Evolutionary conservation across 1,140 invertebrate species (phyloP).

Genomic region (Gryllus bimaculatus): DNA sequence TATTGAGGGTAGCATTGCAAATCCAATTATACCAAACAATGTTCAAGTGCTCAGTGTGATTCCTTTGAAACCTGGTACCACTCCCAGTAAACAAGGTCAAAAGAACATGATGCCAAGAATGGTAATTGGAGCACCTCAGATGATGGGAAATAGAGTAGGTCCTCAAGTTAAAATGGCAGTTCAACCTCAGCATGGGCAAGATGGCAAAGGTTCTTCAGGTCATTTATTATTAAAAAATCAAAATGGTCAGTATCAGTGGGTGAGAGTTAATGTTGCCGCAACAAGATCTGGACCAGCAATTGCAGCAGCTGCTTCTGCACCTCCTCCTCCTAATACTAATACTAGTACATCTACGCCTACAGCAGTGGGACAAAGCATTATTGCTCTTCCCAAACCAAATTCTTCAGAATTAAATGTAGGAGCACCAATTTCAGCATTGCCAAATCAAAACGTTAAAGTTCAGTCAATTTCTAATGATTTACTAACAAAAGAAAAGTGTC

Average conservation of each 20-base stretch:
- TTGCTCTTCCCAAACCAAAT: neutral
- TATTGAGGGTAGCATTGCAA: neutral
- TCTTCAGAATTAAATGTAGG: neutral
- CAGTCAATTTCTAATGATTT: neutral
- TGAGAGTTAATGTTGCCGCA: neutral
- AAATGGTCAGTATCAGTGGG: neutral
- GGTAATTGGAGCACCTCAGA: neutral
- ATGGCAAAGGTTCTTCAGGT: neutral
- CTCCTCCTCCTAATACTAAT: too few relatives aligned
- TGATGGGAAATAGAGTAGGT: neutral
- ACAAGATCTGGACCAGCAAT: neutral
- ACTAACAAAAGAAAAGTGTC: neutral
- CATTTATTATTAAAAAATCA: neutral
- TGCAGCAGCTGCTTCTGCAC: neutral
- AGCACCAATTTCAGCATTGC: neutral
- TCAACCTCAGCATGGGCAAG: neutral
- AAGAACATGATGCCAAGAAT: neutral
- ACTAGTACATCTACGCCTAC: neutral
- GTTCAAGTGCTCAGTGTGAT: neutral
- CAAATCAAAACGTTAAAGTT: neutral
- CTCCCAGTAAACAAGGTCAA: neutral
- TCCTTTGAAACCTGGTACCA: neutral
- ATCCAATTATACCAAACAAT: neutral
- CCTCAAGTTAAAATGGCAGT: neutral
- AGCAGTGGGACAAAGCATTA: neutral